Evolutionary conservation across 2,888 invertebrate genomes (phyloP), one percentile per base, ranked within the genome.

Genomic region (Scaptomyza polygonia): DNA sequence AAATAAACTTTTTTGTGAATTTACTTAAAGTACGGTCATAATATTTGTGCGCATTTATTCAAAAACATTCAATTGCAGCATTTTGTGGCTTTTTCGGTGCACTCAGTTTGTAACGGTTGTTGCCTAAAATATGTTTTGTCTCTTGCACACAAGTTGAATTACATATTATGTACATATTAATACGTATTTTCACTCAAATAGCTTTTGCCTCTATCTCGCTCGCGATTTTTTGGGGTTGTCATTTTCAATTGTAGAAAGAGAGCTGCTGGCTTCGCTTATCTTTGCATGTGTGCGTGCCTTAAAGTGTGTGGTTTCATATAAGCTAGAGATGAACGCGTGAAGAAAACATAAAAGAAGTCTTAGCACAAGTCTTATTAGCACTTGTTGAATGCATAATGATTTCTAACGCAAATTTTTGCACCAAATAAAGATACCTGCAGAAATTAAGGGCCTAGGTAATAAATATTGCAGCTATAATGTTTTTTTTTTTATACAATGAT

Each of bases 321-420:
- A 30, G n/a, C 21, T 56, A 56, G 72, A 29, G 72, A 53, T 68
- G 72, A 8, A 3, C 9, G 9, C 58, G 32, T 58, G 48, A 40
- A n/a, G 8, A 18, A 14, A 58, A 30, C 14, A 43, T 30, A 49
- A 6, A 32, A 49, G 8, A n/a, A 5, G 5, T 12, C 12, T 3
- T n/a, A 5, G 0, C 0, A n/a, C 27, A n/a, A 39, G 7, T 16
- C 11, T 7, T 12, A 57, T 7, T 12, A 57, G 12, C 45, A 72
- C 72, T 72, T 72, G 72, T 72, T 72, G 72, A 55, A 56, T 68
- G 29, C 11, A 36, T 9, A 32, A 2, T n/a, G 2, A 16, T 14
- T 6, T 27, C 9, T 34, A 8, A 34, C 11, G 16, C 1, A 14
- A 11, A 8, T 12, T 51, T 8, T 4, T 12, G 12, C 16, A n/a